Percentiles rank a stretch among this genome's conserved stretches.
Evolutionary conservation across 2,888 invertebrate species (phyloP).

Genomic region (Eremobia ochroleuca): DNA sequence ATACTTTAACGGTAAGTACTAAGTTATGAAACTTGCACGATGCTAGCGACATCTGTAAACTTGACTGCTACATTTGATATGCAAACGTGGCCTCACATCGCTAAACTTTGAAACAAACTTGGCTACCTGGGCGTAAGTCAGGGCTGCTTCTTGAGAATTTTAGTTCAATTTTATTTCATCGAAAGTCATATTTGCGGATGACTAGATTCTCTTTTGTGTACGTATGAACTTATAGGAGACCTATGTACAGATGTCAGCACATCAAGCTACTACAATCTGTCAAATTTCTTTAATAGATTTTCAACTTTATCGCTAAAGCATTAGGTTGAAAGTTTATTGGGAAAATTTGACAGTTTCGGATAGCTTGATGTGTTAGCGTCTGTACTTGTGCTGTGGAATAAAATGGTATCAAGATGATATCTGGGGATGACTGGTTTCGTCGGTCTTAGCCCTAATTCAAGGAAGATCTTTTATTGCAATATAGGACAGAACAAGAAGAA

Average conservation of each 20-base stretch:
- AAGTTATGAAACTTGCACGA: conserved; percentile 65
- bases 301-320: too few species aligned
- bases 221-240: background rate
- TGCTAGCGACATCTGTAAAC: conserved; percentile 66
- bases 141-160: conserved; percentile 33
- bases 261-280: too few species aligned
- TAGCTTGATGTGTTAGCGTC: too few species aligned
- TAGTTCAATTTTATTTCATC: background rate
- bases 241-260: too few species aligned
- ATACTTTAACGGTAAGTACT: conserved; percentile 39
- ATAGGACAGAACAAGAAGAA: background rate
- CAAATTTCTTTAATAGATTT: too few species aligned
- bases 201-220: background rate
- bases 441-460: background rate
- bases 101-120: conserved; percentile 69
- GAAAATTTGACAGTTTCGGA: too few species aligned
- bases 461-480: background rate
- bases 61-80: conserved; percentile 71
- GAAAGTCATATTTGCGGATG: background rate
- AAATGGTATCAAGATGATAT: background rate
- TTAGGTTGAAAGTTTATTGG: too few species aligned
- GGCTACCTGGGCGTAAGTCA: conserved; percentile 45
- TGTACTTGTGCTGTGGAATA: background rate
- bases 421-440: background rate
- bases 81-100: conserved; percentile 71